These are phyloP conservation scores for Rotaria magnacalcarata DNA, from an alignment of 2,888 invertebrate genomes.

Conservation along the genomic window DNA sequence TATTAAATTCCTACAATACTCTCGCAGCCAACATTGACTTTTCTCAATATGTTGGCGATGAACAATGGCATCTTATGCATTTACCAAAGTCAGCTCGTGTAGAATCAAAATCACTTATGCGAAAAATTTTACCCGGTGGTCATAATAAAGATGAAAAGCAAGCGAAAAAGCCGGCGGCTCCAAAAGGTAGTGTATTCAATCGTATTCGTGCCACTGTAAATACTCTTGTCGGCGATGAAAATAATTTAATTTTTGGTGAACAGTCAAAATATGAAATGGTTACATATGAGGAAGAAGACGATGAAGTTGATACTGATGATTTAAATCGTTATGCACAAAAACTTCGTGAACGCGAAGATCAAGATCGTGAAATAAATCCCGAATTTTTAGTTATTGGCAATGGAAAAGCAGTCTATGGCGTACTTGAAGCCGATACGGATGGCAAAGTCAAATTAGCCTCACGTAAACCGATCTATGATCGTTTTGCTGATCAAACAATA, in stretches of 20 bases:
- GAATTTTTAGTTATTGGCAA: not conserved
- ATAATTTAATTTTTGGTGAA: not conserved
- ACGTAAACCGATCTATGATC: conserved; percentile 20
- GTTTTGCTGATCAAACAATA: not conserved
- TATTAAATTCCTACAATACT: not conserved
- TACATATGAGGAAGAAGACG: not conserved
- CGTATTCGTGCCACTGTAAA: not conserved
- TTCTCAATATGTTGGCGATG: not conserved
- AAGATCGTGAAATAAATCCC: conserved; percentile 26
- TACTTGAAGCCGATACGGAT: not conserved
- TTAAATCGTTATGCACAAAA: conserved; percentile 32
- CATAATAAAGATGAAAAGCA: not conserved
- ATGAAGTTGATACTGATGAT: conserved; percentile 15
- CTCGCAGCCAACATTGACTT: not conserved
- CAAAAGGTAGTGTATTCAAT: not conserved
- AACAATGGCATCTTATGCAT: not conserved
- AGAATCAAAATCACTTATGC: not conserved
- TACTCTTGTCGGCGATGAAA: not conserved
- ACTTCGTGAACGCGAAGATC: conserved; percentile 27
- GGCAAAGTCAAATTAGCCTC: not conserved
- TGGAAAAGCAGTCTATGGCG: conserved; percentile 5
- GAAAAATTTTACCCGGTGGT: not conserved
- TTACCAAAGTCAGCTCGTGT: not conserved
- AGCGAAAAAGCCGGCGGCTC: not conserved
- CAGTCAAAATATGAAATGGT: not conserved